Conservation (phyloP, 2,888 invertebrate genomes). For the Pterostichus niger region DNA sequence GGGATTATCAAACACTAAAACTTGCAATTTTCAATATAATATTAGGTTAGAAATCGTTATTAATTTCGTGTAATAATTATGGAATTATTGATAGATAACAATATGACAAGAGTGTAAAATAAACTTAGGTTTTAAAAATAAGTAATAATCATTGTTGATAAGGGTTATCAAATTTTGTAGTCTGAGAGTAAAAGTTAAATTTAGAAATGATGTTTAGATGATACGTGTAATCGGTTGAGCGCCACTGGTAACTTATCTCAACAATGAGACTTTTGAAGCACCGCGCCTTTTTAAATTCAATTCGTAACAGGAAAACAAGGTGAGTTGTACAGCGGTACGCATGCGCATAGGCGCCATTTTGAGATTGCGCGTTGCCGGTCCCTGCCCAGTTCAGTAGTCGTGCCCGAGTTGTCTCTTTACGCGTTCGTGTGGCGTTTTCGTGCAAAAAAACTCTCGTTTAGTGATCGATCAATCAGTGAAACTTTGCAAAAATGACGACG, state of each 20-base stretch:
- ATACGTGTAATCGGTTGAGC: constrained; percentile 11
- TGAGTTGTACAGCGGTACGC: constrained; percentile 73
- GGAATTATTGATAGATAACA: not conserved
- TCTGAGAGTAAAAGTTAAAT: too few relatives aligned
- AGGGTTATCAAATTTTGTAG: not conserved
- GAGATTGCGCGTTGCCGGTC: constrained; percentile 64
- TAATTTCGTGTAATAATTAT: not conserved
- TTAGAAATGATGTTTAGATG: not conserved
- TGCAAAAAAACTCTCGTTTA: constrained; percentile 61
- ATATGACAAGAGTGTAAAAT: not conserved
- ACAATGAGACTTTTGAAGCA: constrained; percentile 46
- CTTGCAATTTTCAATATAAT: not conserved
- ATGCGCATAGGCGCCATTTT: constrained; percentile 72
- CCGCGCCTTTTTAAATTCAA: constrained; percentile 63
- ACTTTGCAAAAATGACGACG: constrained; percentile 85
- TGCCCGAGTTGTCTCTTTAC: constrained; percentile 48
- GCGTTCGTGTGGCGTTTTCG: constrained; percentile 51
- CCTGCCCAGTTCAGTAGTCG: constrained; percentile 61
- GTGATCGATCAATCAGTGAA: constrained; percentile 55
- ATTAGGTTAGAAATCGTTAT: too few relatives aligned
- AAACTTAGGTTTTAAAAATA: not conserved
- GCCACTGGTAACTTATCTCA: constrained; percentile 9
- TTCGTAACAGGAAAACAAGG: constrained; percentile 70
- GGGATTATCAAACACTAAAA: constrained; percentile 18
- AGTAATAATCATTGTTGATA: not conserved